Conservation (phyloP, 2,888 invertebrate genomes). For the Hymenopus coronatus region DNA sequence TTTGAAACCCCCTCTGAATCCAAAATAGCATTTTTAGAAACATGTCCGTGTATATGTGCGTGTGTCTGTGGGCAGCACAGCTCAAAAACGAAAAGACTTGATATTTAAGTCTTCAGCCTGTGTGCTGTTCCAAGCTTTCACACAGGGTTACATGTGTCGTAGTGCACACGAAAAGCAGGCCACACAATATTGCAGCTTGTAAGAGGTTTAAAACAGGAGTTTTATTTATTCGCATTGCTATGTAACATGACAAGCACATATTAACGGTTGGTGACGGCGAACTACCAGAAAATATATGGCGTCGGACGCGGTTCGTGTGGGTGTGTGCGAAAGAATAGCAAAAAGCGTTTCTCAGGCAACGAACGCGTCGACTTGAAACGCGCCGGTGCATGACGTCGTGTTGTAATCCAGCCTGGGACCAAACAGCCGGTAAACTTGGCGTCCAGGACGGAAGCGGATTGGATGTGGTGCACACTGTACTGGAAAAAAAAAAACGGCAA, state of each 20-base stretch:
- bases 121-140: too few relatives aligned
- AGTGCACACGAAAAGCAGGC: too few relatives aligned
- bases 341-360: background rate
- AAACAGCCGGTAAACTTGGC: background rate
- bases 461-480: background rate
- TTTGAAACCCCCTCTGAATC: too few relatives aligned
- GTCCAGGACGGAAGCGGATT: background rate
- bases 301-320: background rate
- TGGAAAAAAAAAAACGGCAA: background rate
- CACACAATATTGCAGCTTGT: too few relatives aligned
- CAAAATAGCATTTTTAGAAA: too few relatives aligned
- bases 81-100: too few relatives aligned
- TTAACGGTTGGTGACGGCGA: background rate
- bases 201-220: background rate
- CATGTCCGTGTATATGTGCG: too few relatives aligned
- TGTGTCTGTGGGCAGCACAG: too few relatives aligned
- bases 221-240: background rate
- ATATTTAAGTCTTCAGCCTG: too few relatives aligned
- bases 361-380: background rate
- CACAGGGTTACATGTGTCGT: too few relatives aligned
- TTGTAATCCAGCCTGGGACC: background rate
- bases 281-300: background rate
- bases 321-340: background rate
- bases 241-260: background rate
- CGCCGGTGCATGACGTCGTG: background rate